Conservation (phyloP, 2,113 vertebrate species). For the Cranoglanis bouderius region DNA sequence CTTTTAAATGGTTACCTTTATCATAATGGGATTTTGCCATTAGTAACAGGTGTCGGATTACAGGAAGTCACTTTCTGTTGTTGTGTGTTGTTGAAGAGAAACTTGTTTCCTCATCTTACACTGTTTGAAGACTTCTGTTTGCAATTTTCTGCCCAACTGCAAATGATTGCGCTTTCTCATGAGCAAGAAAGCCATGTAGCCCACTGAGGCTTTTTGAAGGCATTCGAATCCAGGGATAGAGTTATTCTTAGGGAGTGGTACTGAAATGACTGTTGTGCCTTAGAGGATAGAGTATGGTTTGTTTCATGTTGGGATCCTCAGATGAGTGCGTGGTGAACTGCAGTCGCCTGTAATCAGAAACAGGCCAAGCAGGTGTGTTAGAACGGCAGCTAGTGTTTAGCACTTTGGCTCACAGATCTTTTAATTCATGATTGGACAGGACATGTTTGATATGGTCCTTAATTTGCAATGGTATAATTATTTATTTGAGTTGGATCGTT, state of each 20-base stretch:
- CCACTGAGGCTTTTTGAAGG: slow-evolving; percentile 19
- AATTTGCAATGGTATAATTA: neutral
- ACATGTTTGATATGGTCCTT: neutral
- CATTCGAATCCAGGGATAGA: slow-evolving; percentile 39
- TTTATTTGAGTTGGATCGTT: neutral
- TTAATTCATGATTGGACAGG: slow-evolving; percentile 6
- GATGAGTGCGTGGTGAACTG: slow-evolving; percentile 30
- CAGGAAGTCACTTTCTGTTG: slow-evolving; percentile 30
- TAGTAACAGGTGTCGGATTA: slow-evolving; percentile 31
- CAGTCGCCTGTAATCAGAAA: slow-evolving; percentile 48
- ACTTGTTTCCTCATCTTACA: slow-evolving; percentile 5
- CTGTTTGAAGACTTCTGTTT: slow-evolving; percentile 4
- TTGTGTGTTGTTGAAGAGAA: slow-evolving; percentile 9
- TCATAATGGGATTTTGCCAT: slow-evolving; percentile 41
- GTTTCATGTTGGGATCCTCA: slow-evolving; percentile 48
- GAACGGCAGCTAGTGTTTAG: slow-evolving; percentile 21
- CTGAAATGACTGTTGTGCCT: slow-evolving; percentile 57
- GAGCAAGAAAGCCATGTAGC: slow-evolving; percentile 22
- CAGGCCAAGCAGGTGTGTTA: slow-evolving; percentile 51
- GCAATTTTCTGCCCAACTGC: neutral
- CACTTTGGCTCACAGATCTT: slow-evolving; percentile 6
- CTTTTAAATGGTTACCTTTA: slow-evolving; percentile 27
- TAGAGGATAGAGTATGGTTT: slow-evolving; percentile 28
- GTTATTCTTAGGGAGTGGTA: slow-evolving; percentile 48
- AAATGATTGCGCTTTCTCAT: neutral